These are phyloP conservation scores for Cheilosia grossa DNA, from an alignment of 2,888 invertebrate species.

Conservation along the genomic window DNA sequence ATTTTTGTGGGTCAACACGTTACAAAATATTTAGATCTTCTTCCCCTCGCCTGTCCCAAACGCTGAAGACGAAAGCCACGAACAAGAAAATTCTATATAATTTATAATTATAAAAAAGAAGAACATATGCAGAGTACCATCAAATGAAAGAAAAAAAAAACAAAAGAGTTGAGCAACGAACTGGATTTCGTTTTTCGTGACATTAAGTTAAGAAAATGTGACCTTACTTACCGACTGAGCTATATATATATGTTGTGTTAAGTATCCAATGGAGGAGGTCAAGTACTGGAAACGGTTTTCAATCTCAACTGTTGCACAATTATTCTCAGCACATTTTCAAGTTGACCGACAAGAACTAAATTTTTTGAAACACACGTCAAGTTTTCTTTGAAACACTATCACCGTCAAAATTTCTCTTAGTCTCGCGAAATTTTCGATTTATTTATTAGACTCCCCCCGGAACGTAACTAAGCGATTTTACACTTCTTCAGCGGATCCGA, in stretches of 20 bases:
- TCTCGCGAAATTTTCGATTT: constrained; percentile 47
- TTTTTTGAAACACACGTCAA: constrained; percentile 13
- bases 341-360: constrained; percentile 1
- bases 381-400: constrained; percentile 30
- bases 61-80: constrained; percentile 20
- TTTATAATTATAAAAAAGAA: constrained; percentile 45
- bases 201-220: constrained; percentile 22
- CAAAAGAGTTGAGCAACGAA: constrained; percentile 56
- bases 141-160: background rate
- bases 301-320: constrained; percentile 23
- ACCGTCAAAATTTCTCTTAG: constrained; percentile 48
- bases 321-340: constrained; percentile 48
- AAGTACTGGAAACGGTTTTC: constrained; percentile 4
- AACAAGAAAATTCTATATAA: constrained; percentile 12
- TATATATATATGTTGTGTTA: background rate
- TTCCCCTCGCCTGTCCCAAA: background rate
- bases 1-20: constrained; percentile 70
- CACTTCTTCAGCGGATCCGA: constrained; percentile 39
- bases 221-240: constrained; percentile 50
- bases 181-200: constrained; percentile 21
- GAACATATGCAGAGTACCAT: background rate
- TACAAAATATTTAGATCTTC: constrained; percentile 66
- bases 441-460: constrained; percentile 39
- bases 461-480: constrained; percentile 67
- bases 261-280: constrained; percentile 51